Evolutionary conservation across 2,797 vertebrate genomes (phyloP), one percentile per base, ranked within the genome.

Genomic region (Delichon dasypus): DNA sequence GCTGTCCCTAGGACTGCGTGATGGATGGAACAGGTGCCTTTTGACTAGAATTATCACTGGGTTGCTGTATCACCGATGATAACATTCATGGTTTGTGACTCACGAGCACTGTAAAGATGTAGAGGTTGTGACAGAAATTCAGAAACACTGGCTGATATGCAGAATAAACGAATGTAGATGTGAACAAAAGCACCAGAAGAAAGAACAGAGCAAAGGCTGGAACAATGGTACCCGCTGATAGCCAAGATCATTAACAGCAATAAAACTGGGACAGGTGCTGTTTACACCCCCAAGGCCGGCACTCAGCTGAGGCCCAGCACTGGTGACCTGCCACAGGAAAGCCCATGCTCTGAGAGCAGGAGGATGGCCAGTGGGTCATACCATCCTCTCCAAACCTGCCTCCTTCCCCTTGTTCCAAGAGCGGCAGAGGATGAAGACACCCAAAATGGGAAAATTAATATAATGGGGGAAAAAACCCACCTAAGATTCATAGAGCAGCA

Each of bases 391-490:
- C 30, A 36, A 32, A 45, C 23, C 9, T n/a, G 26, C 22, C 25
- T 62, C 30, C 40, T 45, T 54, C 34, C 32, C 16, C 16, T 42
- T 2, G 0, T 50, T 40, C 36, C 21, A n/a, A 54, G 26, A 40
- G 4, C 4, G 7, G 9, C 5, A 17, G 45, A 64, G 25, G 48
- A 57, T 50, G 51, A 36, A 68, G 12, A 53, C 50, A 48, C 4
- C 3, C 44, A 62, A 45, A 58, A 45, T 5, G 6, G 10, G 32
- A 68, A 87, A 60, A 60, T 23, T 0, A 74, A 50, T 76, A 45
- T 10, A 61, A 66, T 1, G 4, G 6, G 9, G 1, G 2, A 32
- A 36, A 50, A 38, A 4, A 9, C 0, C 5, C 9, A 29, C 25
- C 25, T 22, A 65, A 78, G 73, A 67, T 21, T 45, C 11, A 64